A percentile compares a stretch with the other conserved stretches of the same genome.
These are phyloP conservation scores for Paracentrotus lividus DNA, from an alignment of 53 echinoderm and acorn worm species.

Conservation along the genomic window DNA sequence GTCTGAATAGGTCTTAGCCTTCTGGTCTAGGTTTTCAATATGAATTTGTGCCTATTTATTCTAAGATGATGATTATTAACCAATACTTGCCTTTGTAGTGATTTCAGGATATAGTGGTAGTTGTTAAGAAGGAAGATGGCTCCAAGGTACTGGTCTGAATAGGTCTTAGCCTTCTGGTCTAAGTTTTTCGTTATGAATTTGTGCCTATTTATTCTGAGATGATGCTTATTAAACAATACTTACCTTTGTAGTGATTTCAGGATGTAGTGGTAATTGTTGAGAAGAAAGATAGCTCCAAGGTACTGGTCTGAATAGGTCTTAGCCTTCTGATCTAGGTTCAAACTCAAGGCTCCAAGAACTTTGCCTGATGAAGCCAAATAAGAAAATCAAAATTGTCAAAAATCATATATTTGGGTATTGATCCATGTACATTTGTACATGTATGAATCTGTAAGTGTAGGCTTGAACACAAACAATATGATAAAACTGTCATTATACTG, in stretches of 20 bases:
- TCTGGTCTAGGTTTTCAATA: slow-evolving; percentile 97
- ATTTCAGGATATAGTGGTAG: slow-evolving; percentile 94
- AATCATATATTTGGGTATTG: no score
- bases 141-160: slow-evolving; percentile 92
- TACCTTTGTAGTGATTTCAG: slow-evolving; percentile 94
- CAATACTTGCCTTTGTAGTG: slow-evolving; percentile 84
- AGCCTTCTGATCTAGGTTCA: slow-evolving; percentile 96
- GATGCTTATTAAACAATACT: neutral
- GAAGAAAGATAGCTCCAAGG: slow-evolving; percentile 92
- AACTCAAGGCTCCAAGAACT: slow-evolving; percentile 91
- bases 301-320: slow-evolving; percentile 96
- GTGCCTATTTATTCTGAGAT: no score
- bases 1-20: slow-evolving; percentile 94
- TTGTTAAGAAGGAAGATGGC: slow-evolving; percentile 96
- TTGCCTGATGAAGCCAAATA: slow-evolving; percentile 75
- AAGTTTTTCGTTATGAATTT: no score
- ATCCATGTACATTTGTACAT: no score
- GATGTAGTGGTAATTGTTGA: slow-evolving; percentile 97
- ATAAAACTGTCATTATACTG: no score
- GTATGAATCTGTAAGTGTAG: no score
- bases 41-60: no score
- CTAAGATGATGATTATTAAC: no score
- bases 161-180: slow-evolving; percentile 98
- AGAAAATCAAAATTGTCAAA: neutral
- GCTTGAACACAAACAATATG: no score